Evolutionary conservation across 1,140 invertebrate genomes (phyloP), one percentile per base, ranked within the genome.

Genomic region (Probaryconus sp.): DNA sequence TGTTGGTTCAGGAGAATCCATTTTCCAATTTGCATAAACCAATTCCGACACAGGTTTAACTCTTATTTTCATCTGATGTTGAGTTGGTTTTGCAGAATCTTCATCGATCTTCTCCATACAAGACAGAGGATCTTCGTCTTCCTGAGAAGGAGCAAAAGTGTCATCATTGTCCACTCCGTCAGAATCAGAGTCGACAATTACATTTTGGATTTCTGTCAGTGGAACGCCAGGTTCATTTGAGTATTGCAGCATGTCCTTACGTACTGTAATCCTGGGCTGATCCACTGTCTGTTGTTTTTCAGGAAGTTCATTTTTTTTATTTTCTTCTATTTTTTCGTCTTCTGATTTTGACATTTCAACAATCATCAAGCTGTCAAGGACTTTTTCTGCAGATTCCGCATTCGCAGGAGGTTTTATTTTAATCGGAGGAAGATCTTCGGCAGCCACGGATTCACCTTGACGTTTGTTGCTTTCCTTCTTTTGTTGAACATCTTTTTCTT

Each of bases 1-100:
- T 3, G 26, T 9, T 33, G 72, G 5, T 55, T 78, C 79, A 0
- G 79, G 78, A 5, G 69, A 55, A 30, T 85, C 84, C 17, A 85
- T 55, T 24, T 87, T 86, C 80, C 83, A 84, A 5, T 78, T 80
- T 5, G 80, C 83, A 31, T 82, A 84, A 58, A 76, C 58, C 58
- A 86, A 18, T 17, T 87, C 85, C 1, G 79, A 77, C 1, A 85
- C 81, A 1, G 83, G 67, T 26, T 86, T 86, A 0, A 86, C 81
- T n/a, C 81, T 79, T 45, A 85, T 81, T 16, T 78, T 79, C 55
- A 85, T 80, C 35, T 74, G 79, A 9, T 77, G 69, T 21, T 56
- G 35, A 7, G 33, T 42, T 11, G 47, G 7, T 42, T 79, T 79
- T 3, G 61, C 10, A 0, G 64, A 11, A 5, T 82, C 77, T 0